phyloP scores from a whole-genome alignment of 2,888 invertebrate species.

The Cryptosula pallasiana region DNA sequence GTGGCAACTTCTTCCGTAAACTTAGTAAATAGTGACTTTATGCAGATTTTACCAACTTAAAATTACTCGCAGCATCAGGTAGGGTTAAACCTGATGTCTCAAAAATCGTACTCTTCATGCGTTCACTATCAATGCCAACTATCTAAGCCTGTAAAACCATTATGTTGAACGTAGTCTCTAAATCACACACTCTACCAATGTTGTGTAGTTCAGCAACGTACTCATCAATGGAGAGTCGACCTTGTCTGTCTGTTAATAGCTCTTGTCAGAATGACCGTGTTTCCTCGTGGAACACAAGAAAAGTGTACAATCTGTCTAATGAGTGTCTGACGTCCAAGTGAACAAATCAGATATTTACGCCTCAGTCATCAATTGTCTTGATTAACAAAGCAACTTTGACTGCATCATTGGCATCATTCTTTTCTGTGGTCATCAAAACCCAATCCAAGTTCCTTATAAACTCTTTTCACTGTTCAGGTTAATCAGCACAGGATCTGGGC shows the following conservation, averaged over 20 bases:
- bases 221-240: neutral
- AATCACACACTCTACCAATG: neutral
- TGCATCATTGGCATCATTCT: neutral
- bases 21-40: too few relatives aligned
- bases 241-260: neutral
- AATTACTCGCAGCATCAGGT: too few relatives aligned
- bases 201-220: neutral
- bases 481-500: neutral
- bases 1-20: too few relatives aligned
- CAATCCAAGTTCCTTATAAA: neutral
- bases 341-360: neutral
- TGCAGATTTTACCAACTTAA: too few relatives aligned
- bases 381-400: neutral
- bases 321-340: neutral
- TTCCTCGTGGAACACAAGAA: neutral
- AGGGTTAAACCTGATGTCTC: too few relatives aligned
- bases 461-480: neutral
- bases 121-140: too few relatives aligned
- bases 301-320: neutral
- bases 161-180: too few relatives aligned
- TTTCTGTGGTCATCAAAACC: neutral
- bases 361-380: neutral
- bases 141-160: too few relatives aligned
- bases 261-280: neutral
- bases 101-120: too few relatives aligned